Evolutionary conservation across 2,888 invertebrate genomes (phyloP).

Genomic region (Tipula vernalis): DNA sequence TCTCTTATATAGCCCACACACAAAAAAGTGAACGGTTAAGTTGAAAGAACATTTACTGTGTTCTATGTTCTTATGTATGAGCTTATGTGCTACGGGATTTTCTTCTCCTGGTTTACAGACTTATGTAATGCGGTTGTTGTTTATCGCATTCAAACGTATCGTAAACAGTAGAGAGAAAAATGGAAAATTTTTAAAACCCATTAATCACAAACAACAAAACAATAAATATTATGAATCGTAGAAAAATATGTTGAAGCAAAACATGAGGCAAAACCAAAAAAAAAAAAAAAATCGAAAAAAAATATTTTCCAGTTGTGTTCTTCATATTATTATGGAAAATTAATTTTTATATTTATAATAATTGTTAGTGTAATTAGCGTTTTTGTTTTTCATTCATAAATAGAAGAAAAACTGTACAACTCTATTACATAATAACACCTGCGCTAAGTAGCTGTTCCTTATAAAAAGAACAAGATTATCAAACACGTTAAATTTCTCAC

Average conservation of each 20-base stretch:
- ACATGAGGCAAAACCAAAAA: neutral
- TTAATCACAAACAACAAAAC: neutral
- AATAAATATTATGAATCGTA: neutral
- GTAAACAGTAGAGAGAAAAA: neutral
- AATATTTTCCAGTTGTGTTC: neutral
- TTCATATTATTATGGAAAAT: neutral
- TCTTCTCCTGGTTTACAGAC: too few species aligned
- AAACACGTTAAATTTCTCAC: neutral
- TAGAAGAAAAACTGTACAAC: neutral
- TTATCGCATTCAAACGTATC: too few species aligned
- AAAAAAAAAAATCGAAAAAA: too few species aligned
- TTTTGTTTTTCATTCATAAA: neutral
- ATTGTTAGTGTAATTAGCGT: neutral
- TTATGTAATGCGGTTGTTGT: too few species aligned
- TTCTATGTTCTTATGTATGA: too few species aligned
- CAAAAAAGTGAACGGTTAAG: too few species aligned
- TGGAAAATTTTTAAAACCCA: neutral
- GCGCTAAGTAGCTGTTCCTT: neutral
- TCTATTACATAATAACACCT: neutral
- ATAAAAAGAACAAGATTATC: neutral
- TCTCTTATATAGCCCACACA: too few species aligned
- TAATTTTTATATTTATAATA: neutral
- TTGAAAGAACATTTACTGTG: too few species aligned
- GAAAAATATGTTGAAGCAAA: neutral
- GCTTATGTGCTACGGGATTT: too few species aligned